Base-by-base conservation (phyloP, 2,113 vertebrate genomes). In the Ptilorrhoa leucosticta region DNA sequence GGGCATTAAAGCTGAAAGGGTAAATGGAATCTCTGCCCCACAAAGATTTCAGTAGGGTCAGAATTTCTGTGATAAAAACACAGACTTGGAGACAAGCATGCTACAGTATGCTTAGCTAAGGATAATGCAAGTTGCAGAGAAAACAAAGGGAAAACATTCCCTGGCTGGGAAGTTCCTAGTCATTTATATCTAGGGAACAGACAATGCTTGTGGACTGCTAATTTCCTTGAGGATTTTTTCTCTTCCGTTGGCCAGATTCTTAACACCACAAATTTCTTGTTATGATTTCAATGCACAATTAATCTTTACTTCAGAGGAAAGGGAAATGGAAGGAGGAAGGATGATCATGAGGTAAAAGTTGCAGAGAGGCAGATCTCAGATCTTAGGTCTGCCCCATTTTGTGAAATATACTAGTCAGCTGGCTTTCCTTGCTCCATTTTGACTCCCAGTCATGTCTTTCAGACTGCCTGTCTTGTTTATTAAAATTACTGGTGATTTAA, bases 141-240 rank as follows among this genome's bases (percentile, higher is more conserved):
- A 93, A 75, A 95, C 71, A 79, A 85, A 70, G 58, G 79, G 76
- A 90, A 96, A 96, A 93, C 80, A 75, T 40, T 61, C 76, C 26
- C 48, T 81, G 90, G 20, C 57, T 94, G 65, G 93, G 85, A 92
- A 96, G 65, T 92, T 92, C 65, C 64, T 48, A 58, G 54, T 81
- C 30, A 95, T 96, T 94, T 92, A 48, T 88, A 94, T 70, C 28
- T 27, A 81, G 51, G 26, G 60, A 90, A 93, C 66, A 83, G 48
- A 94, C 89, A 87, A 95, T 95, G 94, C 68, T 75, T 6, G 3
- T 8, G 15, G 89, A 92, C 83, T 81, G 83, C 51, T 94, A 37
- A 95, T 83, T 97, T 97, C 95, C 95, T 97, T 83, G 44, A 96
- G 71, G 68, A 93, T 42, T 94, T 93, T 77, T 77, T 90, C 91